These are phyloP conservation scores for Baryphthengus martii DNA, from an alignment of 2,113 vertebrate genomes.

Conservation along the genomic window DNA sequence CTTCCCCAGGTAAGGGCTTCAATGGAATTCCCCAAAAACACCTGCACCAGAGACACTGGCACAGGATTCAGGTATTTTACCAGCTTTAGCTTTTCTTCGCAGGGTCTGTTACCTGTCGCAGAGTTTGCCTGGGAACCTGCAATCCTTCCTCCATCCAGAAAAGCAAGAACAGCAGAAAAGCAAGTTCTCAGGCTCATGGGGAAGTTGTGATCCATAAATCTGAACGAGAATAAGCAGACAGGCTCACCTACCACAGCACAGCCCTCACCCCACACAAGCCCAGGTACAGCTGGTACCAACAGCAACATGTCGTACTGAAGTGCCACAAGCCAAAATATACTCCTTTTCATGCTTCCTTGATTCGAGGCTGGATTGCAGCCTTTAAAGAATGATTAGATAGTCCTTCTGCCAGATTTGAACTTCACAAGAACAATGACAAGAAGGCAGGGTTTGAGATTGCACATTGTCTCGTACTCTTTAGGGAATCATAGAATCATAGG, in stretches of 20 bases:
- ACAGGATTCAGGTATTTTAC: neutral
- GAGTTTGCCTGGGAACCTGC: neutral
- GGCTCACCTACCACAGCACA: accelerated
- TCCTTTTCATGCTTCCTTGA: neutral
- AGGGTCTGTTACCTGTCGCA: neutral
- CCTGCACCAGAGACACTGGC: neutral
- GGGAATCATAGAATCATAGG: too few relatives aligned
- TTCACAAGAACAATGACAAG: neutral
- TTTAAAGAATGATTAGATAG: neutral
- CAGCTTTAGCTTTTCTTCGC: neutral
- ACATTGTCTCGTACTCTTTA: neutral
- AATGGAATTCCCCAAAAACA: neutral
- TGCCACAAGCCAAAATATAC: neutral
- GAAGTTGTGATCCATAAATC: neutral
- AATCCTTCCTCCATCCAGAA: neutral
- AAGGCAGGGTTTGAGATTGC: neutral
- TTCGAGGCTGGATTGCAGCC: neutral
- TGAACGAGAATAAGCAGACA: neutral
- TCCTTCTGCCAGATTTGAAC: neutral
- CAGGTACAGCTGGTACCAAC: neutral
- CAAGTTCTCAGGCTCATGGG: neutral
- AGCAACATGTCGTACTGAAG: accelerated
- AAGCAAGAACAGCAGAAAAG: neutral
- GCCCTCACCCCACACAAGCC: accelerated
- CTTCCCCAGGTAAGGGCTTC: neutral